Base-by-base conservation (phyloP, 2,113 vertebrate species). In the Nerophis ophidion region DNA sequence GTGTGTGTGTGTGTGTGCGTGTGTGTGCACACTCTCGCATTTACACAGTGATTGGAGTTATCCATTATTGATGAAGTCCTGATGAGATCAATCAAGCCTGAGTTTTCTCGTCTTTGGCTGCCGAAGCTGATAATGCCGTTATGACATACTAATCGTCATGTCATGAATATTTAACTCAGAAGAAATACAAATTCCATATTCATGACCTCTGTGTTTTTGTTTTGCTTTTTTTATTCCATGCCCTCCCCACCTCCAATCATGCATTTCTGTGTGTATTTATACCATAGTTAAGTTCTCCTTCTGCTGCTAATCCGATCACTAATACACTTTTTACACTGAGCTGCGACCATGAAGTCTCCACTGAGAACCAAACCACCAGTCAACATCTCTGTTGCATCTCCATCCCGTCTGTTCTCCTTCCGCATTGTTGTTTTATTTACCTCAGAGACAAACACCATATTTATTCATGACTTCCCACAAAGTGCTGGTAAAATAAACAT, bases 11-110 rank as follows among this genome's bases (percentile, higher is more conserved):
- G 26, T 64, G 74, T 65, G 65, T 71, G 70, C 38, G 17, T 36
- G 13, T 26, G 61, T 66, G 68, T 15, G 47, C 71, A 71, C 71
- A 68, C 65, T 52, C 26, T 19, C 19, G 75, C 71, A 67, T 56
- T 44, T 19, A 56, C 7, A 38, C 54, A 42, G 54, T 88, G 87
- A 88, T 87, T 88, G 87, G 69, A 81, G 76, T 85, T 76, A 88
- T 88, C 81, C 87, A 88, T 88, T 88, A 87, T 88, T 88, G 85
- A 88, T 88, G 87, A 88, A 84, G 82, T 87, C 87, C 85, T 87
- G 87, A 88, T 88, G 87, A 88, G 87, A 88, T 88, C 85, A 88
- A 88, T 88, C 86, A 88, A 84, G 83, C 71, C 72, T 45, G 73
- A 79, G 61, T 73, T 75, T 76, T 79, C 70, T 76, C 60, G 8